Conservation (phyloP, 64 coral and sea anemone species). For the Orbicella faveolata region DNA sequence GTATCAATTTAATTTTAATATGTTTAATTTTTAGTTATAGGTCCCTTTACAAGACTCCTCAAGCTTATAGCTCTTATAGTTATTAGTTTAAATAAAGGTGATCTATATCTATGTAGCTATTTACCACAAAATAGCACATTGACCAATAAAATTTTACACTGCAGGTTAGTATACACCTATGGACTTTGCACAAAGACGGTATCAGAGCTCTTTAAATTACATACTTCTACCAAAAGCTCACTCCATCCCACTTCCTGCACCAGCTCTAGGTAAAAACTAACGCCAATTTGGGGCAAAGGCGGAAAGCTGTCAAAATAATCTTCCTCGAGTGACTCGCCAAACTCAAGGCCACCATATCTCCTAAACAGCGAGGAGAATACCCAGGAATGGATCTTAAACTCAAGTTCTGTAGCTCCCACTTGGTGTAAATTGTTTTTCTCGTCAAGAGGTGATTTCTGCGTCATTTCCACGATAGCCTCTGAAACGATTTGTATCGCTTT, state of each 20-base stretch:
- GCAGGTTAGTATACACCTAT: too few species aligned
- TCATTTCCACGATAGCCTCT: conserved; percentile 45
- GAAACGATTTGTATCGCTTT: conserved; percentile 29
- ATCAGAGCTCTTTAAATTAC: neutral
- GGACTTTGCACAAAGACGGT: neutral
- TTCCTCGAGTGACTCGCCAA: neutral
- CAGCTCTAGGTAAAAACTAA: conserved; percentile 55
- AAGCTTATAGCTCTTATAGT: too few species aligned
- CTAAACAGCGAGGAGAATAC: conserved; percentile 54
- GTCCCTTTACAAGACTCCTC: too few species aligned
- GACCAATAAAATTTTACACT: too few species aligned
- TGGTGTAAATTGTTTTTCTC: neutral
- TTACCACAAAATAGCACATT: too few species aligned
- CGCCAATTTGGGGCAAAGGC: conserved; percentile 60
- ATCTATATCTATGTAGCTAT: too few species aligned
- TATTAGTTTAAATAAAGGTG: too few species aligned
- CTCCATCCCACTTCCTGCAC: conserved; percentile 64
- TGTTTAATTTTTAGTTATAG: too few species aligned
- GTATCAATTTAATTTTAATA: too few species aligned
- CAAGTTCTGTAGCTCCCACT: conserved; percentile 30
- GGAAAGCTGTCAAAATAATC: conserved; percentile 54
- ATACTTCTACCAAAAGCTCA: conserved; percentile 58
- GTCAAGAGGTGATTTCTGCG: neutral
- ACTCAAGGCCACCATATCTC: neutral
- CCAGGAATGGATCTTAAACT: conserved; percentile 78